Percentiles rank a stretch among this genome's conserved stretches.
These are phyloP conservation scores for Dicranocentrus wangi DNA, from an alignment of 2,888 invertebrate genomes.

Conservation along the genomic window DNA sequence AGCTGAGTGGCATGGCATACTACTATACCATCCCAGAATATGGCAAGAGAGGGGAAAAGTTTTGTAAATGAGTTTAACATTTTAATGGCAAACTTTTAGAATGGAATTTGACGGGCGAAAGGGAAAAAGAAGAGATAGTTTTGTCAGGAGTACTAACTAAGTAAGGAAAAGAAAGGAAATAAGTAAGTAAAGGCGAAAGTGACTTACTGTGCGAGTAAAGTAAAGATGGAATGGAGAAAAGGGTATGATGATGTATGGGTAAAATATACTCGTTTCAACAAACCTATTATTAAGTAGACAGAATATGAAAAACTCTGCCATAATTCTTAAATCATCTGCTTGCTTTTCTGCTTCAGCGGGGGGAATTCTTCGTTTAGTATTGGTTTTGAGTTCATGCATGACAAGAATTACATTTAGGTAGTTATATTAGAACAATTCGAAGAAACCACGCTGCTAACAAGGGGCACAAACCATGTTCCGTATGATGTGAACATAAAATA, in stretches of 20 bases:
- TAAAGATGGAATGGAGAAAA: background rate
- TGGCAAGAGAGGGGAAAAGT: slow-evolving; percentile 33
- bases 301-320: no score
- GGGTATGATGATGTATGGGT: background rate
- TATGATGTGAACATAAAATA: no score
- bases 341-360: no score
- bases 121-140: slow-evolving; percentile 33
- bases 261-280: background rate
- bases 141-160: background rate
- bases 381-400: no score
- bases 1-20: background rate
- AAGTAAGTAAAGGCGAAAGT: slow-evolving; percentile 27
- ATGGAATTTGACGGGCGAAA: slow-evolving; percentile 62
- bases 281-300: no score
- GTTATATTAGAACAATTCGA: no score
- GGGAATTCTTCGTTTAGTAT: no score
- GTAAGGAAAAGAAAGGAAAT: slow-evolving; percentile 21
- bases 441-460: no score
- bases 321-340: no score
- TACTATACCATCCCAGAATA: no score
- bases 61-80: slow-evolving; percentile 58
- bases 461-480: no score
- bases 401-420: no score
- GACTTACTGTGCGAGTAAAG: slow-evolving; percentile 20
- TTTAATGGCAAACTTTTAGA: slow-evolving; percentile 61